A percentile compares a stretch with the other conserved stretches of the same genome.
These are phyloP conservation scores for Molanna angustata DNA, from an alignment of 2,888 invertebrate genomes.

Conservation along the genomic window DNA sequence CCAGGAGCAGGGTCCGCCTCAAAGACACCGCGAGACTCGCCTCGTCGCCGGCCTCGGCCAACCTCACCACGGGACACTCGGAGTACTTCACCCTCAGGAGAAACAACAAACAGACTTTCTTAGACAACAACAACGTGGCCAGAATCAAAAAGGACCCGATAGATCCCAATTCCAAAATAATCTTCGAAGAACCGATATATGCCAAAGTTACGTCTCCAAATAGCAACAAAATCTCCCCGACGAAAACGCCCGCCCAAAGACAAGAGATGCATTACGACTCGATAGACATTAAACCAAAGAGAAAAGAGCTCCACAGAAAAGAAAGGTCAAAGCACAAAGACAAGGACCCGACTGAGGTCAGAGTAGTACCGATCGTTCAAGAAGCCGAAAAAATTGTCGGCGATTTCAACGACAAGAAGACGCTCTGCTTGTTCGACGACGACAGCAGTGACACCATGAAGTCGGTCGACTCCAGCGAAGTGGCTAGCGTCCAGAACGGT, in stretches of 20 bases:
- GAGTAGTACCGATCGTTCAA: constrained; percentile 23
- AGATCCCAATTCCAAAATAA: constrained; percentile 42
- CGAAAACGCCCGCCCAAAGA: constrained; percentile 42
- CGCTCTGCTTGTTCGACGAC: not conserved
- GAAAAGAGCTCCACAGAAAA: constrained; percentile 33
- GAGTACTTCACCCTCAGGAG: constrained; percentile 54
- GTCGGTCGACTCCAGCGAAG: constrained; percentile 2
- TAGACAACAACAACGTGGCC: constrained; percentile 41
- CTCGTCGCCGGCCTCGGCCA: constrained; percentile 40
- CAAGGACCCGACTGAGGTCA: constrained; percentile 29
- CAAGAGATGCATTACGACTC: constrained; percentile 52
- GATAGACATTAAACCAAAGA: constrained; percentile 51
- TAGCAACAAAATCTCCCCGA: constrained; percentile 46
- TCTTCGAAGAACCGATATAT: constrained; percentile 48
- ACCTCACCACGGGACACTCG: constrained; percentile 46
- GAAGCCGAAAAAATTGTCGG: constrained; percentile 10
- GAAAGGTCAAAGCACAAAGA: constrained; percentile 24
- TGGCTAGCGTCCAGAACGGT: not conserved
- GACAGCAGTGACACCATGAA: constrained; percentile 9
- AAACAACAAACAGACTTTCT: constrained; percentile 46
- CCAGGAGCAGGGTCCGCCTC: constrained; percentile 52
- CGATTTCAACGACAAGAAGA: constrained; percentile 11
- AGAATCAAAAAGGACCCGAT: constrained; percentile 35
- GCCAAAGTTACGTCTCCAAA: constrained; percentile 50
- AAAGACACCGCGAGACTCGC: constrained; percentile 50